A percentile compares a stretch with the other conserved stretches of the same genome.
Evolutionary conservation across 2,113 vertebrate species (phyloP).

Genomic region (Eolophus roseicapilla): DNA sequence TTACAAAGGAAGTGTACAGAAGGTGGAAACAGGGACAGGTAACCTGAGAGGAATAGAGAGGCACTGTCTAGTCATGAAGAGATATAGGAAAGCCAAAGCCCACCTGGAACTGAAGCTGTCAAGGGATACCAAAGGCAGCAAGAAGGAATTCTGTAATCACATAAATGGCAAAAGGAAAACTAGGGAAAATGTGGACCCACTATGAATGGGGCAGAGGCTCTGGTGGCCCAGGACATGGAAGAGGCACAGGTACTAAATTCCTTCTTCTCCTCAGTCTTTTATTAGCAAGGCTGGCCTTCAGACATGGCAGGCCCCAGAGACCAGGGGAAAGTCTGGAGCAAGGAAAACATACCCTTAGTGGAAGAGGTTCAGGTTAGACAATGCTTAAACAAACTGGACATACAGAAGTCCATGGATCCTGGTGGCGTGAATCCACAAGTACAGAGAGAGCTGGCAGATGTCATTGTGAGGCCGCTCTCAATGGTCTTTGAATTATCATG

Average conservation of each 20-base stretch:
- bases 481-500: background rate
- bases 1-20: background rate
- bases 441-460: background rate
- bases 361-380: background rate
- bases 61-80: background rate
- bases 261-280: background rate
- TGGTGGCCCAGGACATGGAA: background rate
- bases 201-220: background rate
- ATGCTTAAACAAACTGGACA: background rate
- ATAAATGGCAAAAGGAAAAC: background rate
- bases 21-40: background rate
- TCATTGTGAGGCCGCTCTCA: background rate
- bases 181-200: background rate
- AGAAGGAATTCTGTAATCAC: background rate
- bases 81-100: background rate
- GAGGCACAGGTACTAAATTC: background rate
- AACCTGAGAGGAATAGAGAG: background rate
- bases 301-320: background rate
- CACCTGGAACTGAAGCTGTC: background rate
- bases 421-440: background rate
- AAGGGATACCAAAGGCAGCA: background rate
- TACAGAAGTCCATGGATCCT: background rate
- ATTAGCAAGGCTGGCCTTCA: background rate
- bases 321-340: background rate
- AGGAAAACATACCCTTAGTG: background rate